Evolutionary conservation across 2,797 vertebrate genomes (phyloP), one percentile per base, ranked within the genome.

Genomic region (Diceros bicornis): DNA sequence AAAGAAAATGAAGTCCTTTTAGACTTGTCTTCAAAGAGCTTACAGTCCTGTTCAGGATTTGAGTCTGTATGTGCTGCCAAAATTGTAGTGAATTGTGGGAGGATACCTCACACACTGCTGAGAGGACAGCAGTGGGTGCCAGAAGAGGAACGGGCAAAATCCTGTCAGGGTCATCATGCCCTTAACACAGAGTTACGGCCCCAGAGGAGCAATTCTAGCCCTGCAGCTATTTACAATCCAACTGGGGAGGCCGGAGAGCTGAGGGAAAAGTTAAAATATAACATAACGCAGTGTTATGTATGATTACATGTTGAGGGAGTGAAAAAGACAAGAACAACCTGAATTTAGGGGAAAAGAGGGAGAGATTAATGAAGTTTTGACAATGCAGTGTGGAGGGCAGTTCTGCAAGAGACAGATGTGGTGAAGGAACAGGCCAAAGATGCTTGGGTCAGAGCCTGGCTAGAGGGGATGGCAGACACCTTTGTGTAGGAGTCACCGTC

Each of bases 301-400:
- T 74, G 32, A 47, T 74, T 85, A 55, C 23, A 20, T 86, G 34
- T 83, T 37, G 59, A 85, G 14, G 37, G 37, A 90, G 41, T 37
- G 23, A 74, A 96, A 95, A 77, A 72, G 87, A 78, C 23, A 79
- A 84, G 64, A 90, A 62, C 32, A 61, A 27, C 29, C 25, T 79
- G 37, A 78, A 90, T 68, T 68, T 44, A 34, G 17, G 78, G 25
- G 66, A n/a, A 72, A 72, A 32, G 61, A 72, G 29, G 37, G 57
- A 83, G 50, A 93, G 55, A 62, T 52, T 32, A 37, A 18, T 25
- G 20, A 37, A 87, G 9, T 7, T 14, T 52, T 52, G 62, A 34
- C 23, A 32, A 29, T 44, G 3, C n/a, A 61, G 8, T 34, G 64
- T 62, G 61, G 62, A 75, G 47, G 68, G 44, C 18, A 69, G 13